These are phyloP conservation scores for Oligia strigilis DNA, from an alignment of 2,888 invertebrate genomes.

Conservation along the genomic window DNA sequence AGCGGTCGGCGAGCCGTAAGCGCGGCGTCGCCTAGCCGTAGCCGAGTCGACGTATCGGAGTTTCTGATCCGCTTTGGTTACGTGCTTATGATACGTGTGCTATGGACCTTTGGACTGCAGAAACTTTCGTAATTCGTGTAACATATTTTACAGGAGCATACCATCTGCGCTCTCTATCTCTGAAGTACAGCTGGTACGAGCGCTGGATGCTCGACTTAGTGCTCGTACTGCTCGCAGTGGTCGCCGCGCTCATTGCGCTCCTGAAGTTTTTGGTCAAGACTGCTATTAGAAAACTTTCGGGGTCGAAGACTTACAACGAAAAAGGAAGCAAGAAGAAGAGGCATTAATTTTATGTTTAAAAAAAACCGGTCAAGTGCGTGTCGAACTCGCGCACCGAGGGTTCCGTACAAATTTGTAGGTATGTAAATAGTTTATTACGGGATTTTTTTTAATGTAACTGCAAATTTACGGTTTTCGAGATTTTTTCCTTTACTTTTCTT, in stretches of 20 bases:
- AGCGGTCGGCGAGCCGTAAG: too few relatives aligned
- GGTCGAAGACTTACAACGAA: constrained; percentile 30
- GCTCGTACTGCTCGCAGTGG: constrained; percentile 13
- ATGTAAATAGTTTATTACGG: too few relatives aligned
- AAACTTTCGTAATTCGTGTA: background rate
- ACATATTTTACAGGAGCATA: constrained; percentile 50
- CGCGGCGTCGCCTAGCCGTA: too few relatives aligned
- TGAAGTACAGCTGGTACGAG: constrained; percentile 59
- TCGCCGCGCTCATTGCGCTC: constrained; percentile 17
- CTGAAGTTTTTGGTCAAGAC: constrained; percentile 17
- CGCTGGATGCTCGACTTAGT: constrained; percentile 60
- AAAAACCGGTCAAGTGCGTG: background rate
- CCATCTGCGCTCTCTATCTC: constrained; percentile 60
- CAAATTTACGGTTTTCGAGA: too few relatives aligned
- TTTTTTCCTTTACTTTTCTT: too few relatives aligned
- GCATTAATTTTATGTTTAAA: constrained; percentile 1
- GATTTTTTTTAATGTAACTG: too few relatives aligned
- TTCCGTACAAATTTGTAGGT: too few relatives aligned
- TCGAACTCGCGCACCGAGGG: too few relatives aligned
- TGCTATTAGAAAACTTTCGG: constrained; percentile 29
- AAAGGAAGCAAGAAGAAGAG: constrained; percentile 37
- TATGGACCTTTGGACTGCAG: too few relatives aligned
- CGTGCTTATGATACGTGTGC: too few relatives aligned
- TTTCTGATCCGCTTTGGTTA: too few relatives aligned
- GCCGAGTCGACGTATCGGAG: too few relatives aligned